Evolutionary conservation across 2,888 invertebrate species (phyloP), one percentile per base, ranked within the genome.

Genomic region (Coelogynopora nodosa): DNA sequence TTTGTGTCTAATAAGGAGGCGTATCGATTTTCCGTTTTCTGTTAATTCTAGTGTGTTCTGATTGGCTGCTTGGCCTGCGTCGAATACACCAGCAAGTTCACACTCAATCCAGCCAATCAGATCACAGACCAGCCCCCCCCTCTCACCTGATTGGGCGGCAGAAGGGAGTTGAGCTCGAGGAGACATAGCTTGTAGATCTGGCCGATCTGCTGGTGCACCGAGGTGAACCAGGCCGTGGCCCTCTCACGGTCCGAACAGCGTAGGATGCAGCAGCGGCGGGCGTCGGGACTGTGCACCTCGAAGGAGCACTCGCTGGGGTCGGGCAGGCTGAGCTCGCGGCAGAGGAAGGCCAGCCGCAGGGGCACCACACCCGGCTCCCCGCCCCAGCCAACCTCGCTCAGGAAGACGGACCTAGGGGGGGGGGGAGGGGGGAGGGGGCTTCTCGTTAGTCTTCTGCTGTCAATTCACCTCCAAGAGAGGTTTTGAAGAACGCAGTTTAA

Each of bases 311-410:
- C 95, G 93, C 96, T 97, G 95, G 94, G 88, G 87, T 91, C 91
- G 1, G 90, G 88, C 89, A 91, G 89, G 28, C 90, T 90, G 13
- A 91, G 88, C 87, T 91, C 91, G 28, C 91, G 89, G 88, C 96
- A 96, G 88, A 97, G 94, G 92, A 96, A 96, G 89, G 97, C 97
- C 91, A 97, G 94, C 91, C 96, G 94, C 86, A 97, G 93, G 0
- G 97, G 97, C 89, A 97, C 95, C 27, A 74, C 29, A 0, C 87
- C 82, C 26, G 81, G 30, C 18, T 49, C 49, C 13, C 87, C 80
- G 29, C 74, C 80, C 83, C 80, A 67, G 1, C 85, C 85, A 1
- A 84, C 84, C 49, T 84, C 84, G 31, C 49, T 49, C 49, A 49
- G 49, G 18, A 49, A 49, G 5, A 49, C 49, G 18, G 49, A 49